Base-by-base conservation (phyloP, 2,797 vertebrate species). In the Ptychobarbus kaznakovi region DNA sequence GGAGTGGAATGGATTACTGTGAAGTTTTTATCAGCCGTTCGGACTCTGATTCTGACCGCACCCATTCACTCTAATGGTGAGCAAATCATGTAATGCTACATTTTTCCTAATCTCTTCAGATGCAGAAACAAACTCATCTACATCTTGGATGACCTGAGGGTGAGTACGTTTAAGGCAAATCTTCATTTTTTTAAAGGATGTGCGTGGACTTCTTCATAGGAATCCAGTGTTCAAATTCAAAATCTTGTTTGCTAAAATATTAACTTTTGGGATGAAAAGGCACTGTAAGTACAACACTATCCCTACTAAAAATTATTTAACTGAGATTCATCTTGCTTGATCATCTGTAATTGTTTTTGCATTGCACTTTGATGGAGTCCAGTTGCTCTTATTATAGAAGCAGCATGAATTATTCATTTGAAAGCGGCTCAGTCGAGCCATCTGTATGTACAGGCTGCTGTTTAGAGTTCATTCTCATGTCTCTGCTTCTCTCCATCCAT, bases 381-480 rank as follows among this genome's bases (percentile, higher is more conserved):
- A 56, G 81, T 76, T 75, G n/a, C 44, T 66, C 44, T 53, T 83
- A 18, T 77, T 69, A 53, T 68, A 84, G 74, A 66, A 77, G 32
- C 46, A 69, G 32, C 35, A 77, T 77, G 61, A 84, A 84, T 77
- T 68, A 84, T 84, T 84, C 77, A 46, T 68, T 65, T 49, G 68
- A 82, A 82, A 56, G 25, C 2, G 6, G 40, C 61, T 61, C 56
- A 73, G 73, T 15, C n/a, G 35, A 46, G 49, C 51, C 35, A 68
- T 46, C 87, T 79, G 89, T 42, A 82, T 46, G 92, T 79, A 90
- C 87, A 91, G 87, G 85, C 82, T 88, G 81, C 86, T 46, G 80
- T 90, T 94, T 92, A 93, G 88, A 83, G 44, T 35, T 77, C 44
- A 18, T 83, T 42, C 18, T 53, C 61, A 69, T 56, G 61, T 68